Evolutionary conservation across 1,140 invertebrate genomes (phyloP), one percentile per base, ranked within the genome.

Genomic region (Drosophila nikananu): DNA sequence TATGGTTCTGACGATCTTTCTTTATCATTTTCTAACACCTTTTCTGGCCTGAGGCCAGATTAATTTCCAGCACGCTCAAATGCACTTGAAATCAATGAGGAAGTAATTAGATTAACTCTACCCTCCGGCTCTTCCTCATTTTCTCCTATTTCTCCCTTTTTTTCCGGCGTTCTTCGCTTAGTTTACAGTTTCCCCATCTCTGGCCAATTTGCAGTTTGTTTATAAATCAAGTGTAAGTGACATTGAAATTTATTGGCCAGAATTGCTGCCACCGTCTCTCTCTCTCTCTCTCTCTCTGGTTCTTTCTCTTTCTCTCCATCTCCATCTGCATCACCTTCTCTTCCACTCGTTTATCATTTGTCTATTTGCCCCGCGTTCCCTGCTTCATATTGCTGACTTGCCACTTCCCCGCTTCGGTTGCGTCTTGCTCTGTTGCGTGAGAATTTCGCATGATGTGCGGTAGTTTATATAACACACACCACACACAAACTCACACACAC

Each of bases 211-310:
- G 17, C 63, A 64, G 32, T 62, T 62, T 68, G 64, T 60, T 75
- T 80, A 89, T 89, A 87, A 87, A 87, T 89, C 84, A 89, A 87
- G 81, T 87, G 86, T 84, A 89, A 87, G 84, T 81, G 84, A 84
- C 84, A 87, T 87, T 87, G 84, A 87, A 87, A 87, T 89, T 84
- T 89, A 87, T 89, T 80, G 76, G 76, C 52, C 35, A 66, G 52
- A 73, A 81, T 64, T 25, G n/a, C 48, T 62, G 32, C 44, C 35
- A 17, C 27, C 13, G 6, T 49, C 27, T 52, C 9, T 9, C 8
- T 23, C 48, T 30, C 23, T 15, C 51, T 39, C 51, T 55, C n/a
- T 15, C n/a, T 21, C 3, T 30, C 9, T n/a, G 6, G 41, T 35
- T 49, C 17, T 30, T 5, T 32, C 12, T 32, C 10, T 12, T 10